Conservation (phyloP, 2,113 vertebrate genomes). For the Microcebus ravelobensis region DNA sequence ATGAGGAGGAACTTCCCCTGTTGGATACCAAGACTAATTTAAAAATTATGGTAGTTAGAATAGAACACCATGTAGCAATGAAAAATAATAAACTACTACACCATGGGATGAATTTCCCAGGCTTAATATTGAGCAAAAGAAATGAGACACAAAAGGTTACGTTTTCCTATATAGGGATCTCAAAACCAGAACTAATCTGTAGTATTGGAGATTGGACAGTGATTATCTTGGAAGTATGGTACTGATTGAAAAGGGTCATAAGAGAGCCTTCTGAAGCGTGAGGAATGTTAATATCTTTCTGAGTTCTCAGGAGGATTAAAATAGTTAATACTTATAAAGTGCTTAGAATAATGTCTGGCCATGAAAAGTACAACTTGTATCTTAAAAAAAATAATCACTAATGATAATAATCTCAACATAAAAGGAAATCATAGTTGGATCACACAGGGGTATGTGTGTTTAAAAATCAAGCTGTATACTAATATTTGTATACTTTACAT, state of each 20-base stretch:
- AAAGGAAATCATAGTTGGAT: not conserved
- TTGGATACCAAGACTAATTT: not conserved
- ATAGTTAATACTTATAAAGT: too few relatives aligned
- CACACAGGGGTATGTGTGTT: not conserved
- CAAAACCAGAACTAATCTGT: not conserved
- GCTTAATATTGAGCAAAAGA: slow-evolving; percentile 14
- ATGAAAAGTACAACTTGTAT: too few relatives aligned
- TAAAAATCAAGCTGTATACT: not conserved
- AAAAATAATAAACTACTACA: not conserved
- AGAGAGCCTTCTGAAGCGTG: not conserved
- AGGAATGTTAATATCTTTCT: not conserved
- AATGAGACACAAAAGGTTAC: not conserved
- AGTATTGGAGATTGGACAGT: not conserved
- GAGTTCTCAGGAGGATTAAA: too few relatives aligned
- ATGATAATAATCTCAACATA: too few relatives aligned
- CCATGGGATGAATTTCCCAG: not conserved
- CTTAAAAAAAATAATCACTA: too few relatives aligned
- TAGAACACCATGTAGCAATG: not conserved
- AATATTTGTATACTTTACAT: not conserved
- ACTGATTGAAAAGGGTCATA: not conserved
- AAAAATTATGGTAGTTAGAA: not conserved
- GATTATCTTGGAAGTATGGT: not conserved
- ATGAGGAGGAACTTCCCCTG: not conserved
- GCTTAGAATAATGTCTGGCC: too few relatives aligned
- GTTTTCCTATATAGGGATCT: not conserved